Percentiles rank a stretch among this genome's conserved stretches.
These are phyloP conservation scores for Troides helena DNA, from an alignment of 2,888 invertebrate genomes.

Conservation along the genomic window DNA sequence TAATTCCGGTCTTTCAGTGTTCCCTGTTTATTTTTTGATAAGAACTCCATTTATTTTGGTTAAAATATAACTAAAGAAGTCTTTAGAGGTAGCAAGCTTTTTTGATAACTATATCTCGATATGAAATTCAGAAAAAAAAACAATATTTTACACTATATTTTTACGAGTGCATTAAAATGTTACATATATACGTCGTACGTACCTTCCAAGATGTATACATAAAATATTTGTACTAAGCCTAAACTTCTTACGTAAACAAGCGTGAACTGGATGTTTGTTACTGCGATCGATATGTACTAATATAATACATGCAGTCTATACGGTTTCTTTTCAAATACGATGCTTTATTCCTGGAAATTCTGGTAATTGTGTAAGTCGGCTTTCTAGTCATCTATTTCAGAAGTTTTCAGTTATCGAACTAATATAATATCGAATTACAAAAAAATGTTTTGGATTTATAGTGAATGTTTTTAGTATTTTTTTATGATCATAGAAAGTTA, in stretches of 20 bases:
- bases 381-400: not conserved
- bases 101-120: not conserved
- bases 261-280: constrained; percentile 13
- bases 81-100: not conserved
- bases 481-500: no score
- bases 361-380: not conserved
- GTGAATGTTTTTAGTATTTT: no score
- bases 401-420: not conserved
- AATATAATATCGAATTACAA: not conserved
- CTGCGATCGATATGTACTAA: constrained; percentile 24
- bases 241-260: constrained; percentile 25
- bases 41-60: no score
- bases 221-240: constrained; percentile 23
- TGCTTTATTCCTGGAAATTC: not conserved
- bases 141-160: constrained; percentile 9
- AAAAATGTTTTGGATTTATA: no score
- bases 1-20: not conserved
- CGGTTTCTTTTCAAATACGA: not conserved
- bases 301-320: constrained; percentile 5
- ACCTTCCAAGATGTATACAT: constrained; percentile 13
- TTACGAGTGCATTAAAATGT: constrained; percentile 1
- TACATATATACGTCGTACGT: constrained; percentile 15
- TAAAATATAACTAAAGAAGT: not conserved
- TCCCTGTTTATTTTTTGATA: not conserved
- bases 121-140: no score